A percentile compares a stretch with the other conserved stretches of the same genome.
These are phyloP conservation scores for Umimayanthus kanabou DNA, from an alignment of 92 coral and sea anemone species.

Conservation along the genomic window DNA sequence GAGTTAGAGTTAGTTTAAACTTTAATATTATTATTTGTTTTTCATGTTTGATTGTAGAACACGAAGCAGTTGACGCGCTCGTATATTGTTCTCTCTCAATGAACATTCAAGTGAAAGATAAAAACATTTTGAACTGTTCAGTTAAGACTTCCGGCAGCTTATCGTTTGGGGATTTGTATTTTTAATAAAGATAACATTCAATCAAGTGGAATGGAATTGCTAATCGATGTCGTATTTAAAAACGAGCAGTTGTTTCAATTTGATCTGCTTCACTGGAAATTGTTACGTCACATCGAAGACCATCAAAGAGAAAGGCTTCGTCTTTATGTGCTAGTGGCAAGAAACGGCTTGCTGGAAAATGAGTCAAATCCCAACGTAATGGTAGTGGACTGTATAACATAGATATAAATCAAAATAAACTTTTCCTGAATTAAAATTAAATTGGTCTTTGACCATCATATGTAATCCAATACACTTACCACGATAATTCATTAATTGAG, in stretches of 20 bases:
- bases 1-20: neutral
- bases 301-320: too few species aligned
- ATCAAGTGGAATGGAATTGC: slow-evolving; percentile 1
- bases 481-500: too few species aligned
- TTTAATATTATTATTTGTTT: neutral
- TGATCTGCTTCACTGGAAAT: neutral
- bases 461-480: too few species aligned
- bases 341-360: too few species aligned
- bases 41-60: neutral
- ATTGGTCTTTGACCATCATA: too few species aligned
- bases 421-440: neutral
- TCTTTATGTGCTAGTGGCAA: too few species aligned
- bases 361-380: neutral
- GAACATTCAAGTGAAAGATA: slow-evolving; percentile 3
- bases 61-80: neutral
- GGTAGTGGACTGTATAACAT: neutral
- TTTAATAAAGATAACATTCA: neutral
- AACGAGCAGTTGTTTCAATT: neutral
- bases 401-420: neutral
- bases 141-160: neutral
- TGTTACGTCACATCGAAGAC: neutral
- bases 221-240: neutral
- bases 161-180: neutral
- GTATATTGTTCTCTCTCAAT: neutral
- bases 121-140: neutral